Evolutionary conservation across 2,113 vertebrate species (phyloP).

Genomic region (Menidia beryllina): DNA sequence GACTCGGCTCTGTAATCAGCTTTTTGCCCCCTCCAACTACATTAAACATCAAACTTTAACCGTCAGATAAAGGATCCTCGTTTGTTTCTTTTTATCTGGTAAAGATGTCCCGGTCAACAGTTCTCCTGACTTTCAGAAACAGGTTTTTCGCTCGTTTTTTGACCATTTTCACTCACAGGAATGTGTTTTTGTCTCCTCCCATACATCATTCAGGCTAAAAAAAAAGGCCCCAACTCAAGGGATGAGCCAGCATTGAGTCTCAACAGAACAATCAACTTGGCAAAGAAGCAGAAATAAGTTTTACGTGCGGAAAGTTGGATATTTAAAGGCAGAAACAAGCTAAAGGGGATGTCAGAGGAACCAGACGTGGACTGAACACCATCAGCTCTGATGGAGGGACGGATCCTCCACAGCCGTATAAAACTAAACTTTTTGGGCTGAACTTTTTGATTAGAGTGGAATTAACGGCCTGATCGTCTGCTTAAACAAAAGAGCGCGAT

Average conservation of each 20-base stretch:
- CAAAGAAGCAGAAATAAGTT: not conserved
- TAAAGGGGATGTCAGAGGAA: no score
- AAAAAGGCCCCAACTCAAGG: not conserved
- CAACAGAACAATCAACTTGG: not conserved
- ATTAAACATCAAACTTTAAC: slow-evolving; percentile 5
- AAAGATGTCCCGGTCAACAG: not conserved
- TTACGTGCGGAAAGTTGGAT: not conserved
- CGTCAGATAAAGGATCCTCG: not conserved
- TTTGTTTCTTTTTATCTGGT: not conserved
- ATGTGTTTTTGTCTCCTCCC: no score
- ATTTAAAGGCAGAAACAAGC: no score
- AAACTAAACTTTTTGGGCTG: not conserved
- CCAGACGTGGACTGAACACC: no score
- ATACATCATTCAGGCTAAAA: no score
- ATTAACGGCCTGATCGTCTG: slow-evolving; percentile 5
- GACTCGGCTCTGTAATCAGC: slow-evolving; percentile 6
- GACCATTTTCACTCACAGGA: no score
- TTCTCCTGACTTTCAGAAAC: not conserved
- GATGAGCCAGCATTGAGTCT: not conserved
- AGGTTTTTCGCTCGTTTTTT: not conserved
- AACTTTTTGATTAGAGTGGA: slow-evolving; percentile 33
- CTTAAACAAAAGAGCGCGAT: slow-evolving; percentile 26
- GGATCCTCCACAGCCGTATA: no score
- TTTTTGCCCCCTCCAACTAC: slow-evolving; percentile 5
- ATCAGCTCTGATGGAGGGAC: no score